Conservation (phyloP, 2,797 vertebrate species). For the Tinamus major region DNA sequence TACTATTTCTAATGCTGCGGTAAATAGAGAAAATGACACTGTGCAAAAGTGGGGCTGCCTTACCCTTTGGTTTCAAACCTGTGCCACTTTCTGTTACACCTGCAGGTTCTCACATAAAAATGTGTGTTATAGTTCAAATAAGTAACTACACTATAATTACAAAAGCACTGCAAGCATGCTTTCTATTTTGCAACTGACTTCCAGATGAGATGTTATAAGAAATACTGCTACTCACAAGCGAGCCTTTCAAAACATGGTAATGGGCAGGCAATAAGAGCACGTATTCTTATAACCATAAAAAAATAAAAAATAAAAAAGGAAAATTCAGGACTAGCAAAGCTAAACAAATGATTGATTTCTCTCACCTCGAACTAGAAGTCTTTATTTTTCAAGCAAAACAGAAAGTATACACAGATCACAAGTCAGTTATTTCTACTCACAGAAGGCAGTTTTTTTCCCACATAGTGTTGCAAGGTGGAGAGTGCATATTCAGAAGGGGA, state of each 20-base stretch:
- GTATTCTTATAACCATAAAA: not conserved
- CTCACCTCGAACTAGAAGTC: not conserved
- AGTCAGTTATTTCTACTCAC: not conserved
- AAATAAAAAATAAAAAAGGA: not conserved
- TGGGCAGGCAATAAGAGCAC: not conserved
- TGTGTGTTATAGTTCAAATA: not conserved
- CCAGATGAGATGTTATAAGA: not conserved
- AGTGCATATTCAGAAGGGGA: not conserved
- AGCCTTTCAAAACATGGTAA: not conserved
- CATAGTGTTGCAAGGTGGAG: not conserved
- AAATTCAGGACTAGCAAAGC: not conserved
- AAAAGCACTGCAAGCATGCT: not conserved
- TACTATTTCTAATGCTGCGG: not conserved
- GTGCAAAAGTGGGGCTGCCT: not conserved
- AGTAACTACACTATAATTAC: not conserved
- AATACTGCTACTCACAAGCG: not conserved
- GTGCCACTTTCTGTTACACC: not conserved
- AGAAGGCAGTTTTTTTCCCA: not conserved
- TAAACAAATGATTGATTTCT: not conserved
- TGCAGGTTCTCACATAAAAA: rapidly evolving
- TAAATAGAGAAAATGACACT: not conserved
- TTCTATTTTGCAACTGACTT: not conserved
- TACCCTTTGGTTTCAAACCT: not conserved
- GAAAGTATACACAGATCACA: not conserved
- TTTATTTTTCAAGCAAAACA: not conserved